Conservation (phyloP, 2,797 vertebrate species). For the Hoplostethus mediterraneus region DNA sequence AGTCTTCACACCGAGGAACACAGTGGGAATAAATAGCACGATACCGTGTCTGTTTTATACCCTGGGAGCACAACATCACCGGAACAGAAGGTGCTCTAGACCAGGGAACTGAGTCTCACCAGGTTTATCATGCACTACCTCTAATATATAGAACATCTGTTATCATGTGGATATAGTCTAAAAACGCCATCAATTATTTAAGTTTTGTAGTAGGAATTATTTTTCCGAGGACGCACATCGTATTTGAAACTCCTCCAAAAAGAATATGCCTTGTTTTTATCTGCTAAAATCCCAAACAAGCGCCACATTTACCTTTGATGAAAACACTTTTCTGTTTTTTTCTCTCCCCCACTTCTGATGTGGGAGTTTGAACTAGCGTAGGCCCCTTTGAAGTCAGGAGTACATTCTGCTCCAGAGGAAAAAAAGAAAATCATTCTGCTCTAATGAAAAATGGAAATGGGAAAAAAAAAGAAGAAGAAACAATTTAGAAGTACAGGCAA, state of each 20-base stretch:
- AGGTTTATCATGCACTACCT: neutral
- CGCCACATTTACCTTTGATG: neutral
- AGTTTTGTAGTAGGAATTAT: neutral
- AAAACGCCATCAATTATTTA: neutral
- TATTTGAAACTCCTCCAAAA: too few relatives aligned
- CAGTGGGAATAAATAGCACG: slow-evolving; percentile 28
- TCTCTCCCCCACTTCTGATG: neutral
- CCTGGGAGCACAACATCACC: slow-evolving; percentile 17
- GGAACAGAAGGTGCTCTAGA: slow-evolving; percentile 20
- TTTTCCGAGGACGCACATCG: too few relatives aligned
- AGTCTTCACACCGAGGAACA: slow-evolving; percentile 36
- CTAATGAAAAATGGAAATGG: slow-evolving; percentile 21
- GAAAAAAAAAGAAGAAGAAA: slow-evolving; percentile 15
- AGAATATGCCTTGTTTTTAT: too few relatives aligned
- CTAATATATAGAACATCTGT: neutral
- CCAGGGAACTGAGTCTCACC: neutral
- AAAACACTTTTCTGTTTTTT: neutral
- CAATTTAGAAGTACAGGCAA: slow-evolving; percentile 47
- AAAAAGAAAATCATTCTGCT: slow-evolving; percentile 14
- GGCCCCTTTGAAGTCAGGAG: neutral
- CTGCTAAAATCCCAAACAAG: slow-evolving; percentile 6
- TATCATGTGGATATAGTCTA: slow-evolving; percentile 9
- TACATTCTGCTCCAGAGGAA: neutral
- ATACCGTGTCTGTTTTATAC: slow-evolving; percentile 28
- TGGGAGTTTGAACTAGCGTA: slow-evolving; percentile 18